phyloP scores from a whole-genome alignment of 2,113 vertebrate species.

The pig (Sus scrofa) region T2T-Sscrofa CM000828.6:43946501-43947000 shows the following conservation, averaged over 20 bases:
- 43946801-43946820: not conserved
- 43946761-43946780: slow-evolving; percentile 5
- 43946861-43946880: no score
- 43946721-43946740: slow-evolving; percentile 44
- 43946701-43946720: not conserved
- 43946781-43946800: not conserved
- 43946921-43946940: no score
- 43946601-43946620: slow-evolving; percentile 49
- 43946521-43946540: slow-evolving; percentile 16
- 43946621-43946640: not conserved
- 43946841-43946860: not conserved
- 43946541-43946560: not conserved
- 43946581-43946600: slow-evolving; percentile 26
- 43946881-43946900: no score
- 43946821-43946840: no score
- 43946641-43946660: slow-evolving; percentile 61
- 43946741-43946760: slow-evolving; percentile 43
- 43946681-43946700: not conserved
- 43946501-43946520: slow-evolving; percentile 62
- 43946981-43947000: no score
- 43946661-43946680: not conserved
- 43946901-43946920: no score
- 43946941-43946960: no score
- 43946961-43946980: no score
- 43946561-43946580: not conserved